These are phyloP conservation scores for Hybognathus amarus DNA, from an alignment of 2,797 vertebrate species.

Conservation along the genomic window DNA sequence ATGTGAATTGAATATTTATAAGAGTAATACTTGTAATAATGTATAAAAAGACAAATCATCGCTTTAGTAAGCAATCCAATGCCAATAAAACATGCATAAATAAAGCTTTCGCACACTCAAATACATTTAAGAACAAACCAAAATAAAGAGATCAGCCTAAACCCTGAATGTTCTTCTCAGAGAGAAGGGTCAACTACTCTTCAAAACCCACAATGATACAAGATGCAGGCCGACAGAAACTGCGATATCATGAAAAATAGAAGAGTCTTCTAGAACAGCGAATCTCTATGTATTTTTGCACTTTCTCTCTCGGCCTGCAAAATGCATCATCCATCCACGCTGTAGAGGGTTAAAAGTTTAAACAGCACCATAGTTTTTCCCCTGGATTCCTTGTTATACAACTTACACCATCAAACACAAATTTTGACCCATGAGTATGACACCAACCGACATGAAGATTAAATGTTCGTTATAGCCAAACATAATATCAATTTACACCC, in stretches of 20 bases:
- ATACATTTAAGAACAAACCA: conserved; percentile 63
- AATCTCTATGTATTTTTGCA: neutral
- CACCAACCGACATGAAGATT: conserved; percentile 19
- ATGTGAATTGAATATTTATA: conserved; percentile 43
- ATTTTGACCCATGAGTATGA: conserved; percentile 24
- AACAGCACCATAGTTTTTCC: conserved; percentile 54
- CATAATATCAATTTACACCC: conserved; percentile 15
- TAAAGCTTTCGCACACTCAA: conserved; percentile 74
- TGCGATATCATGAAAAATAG: neutral
- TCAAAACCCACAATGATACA: neutral
- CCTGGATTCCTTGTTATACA: conserved; percentile 35
- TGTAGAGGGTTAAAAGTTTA: conserved; percentile 31
- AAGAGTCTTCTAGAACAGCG: neutral
- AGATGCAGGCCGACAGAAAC: conserved; percentile 11
- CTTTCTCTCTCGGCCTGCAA: conserved; percentile 14
- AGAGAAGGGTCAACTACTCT: conserved; percentile 59
- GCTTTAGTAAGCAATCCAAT: conserved; percentile 56
- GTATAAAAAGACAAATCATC: conserved; percentile 54
- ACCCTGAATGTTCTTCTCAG: conserved; percentile 70
- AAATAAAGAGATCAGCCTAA: conserved; percentile 70
- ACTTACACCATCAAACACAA: conserved; percentile 28
- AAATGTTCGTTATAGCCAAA: conserved; percentile 22
- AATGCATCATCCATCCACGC: neutral
- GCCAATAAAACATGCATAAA: conserved; percentile 79
- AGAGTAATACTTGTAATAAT: conserved; percentile 50